Conservation (phyloP, 2,888 invertebrate species). For the Dioctria rufipes region DNA sequence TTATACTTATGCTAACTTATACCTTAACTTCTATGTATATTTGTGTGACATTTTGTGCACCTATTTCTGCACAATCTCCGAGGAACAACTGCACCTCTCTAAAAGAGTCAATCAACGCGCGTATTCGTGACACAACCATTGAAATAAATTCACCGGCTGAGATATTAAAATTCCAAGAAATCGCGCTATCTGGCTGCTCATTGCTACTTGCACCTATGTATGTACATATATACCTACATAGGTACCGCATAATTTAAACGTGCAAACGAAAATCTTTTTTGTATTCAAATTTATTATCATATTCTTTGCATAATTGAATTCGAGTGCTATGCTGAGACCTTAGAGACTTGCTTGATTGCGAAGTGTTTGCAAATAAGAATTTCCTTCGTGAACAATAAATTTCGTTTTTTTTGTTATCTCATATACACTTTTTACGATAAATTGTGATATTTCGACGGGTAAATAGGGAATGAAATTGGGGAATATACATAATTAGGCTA, state of each 20-base stretch:
- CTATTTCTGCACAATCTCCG: neutral
- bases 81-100: too few relatives aligned
- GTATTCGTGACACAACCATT: conserved; percentile 7
- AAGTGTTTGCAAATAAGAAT: conserved; percentile 8
- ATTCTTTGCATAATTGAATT: conserved; percentile 20
- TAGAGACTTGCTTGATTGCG: neutral
- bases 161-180: conserved; percentile 28
- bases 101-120: conserved; percentile 1
- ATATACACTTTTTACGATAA: too few relatives aligned
- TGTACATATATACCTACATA: neutral
- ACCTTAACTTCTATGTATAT: neutral
- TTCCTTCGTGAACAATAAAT: neutral
- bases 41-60: neutral
- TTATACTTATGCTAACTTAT: too few relatives aligned
- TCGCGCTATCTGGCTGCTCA: neutral
- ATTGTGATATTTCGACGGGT: too few relatives aligned
- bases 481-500: too few relatives aligned
- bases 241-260: neutral
- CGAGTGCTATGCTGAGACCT: neutral
- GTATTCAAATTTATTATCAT: conserved; percentile 18
- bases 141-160: conserved; percentile 5
- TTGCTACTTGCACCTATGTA: neutral
- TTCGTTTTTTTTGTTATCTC: neutral
- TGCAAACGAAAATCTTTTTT: neutral
- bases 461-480: too few relatives aligned